These are phyloP conservation scores for Ganaspis sp. DNA, from an alignment of 1,140 invertebrate genomes.

Conservation along the genomic window DNA sequence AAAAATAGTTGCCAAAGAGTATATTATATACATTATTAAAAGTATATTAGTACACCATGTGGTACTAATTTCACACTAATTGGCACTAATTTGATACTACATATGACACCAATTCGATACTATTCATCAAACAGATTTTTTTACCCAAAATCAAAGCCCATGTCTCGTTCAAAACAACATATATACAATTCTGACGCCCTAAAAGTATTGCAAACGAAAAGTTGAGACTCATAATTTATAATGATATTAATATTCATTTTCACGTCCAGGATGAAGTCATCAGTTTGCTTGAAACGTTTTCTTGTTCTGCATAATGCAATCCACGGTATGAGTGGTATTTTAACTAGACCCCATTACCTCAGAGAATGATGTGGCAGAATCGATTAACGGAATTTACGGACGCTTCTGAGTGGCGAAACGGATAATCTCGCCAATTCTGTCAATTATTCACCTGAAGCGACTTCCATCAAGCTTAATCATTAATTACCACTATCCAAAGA, in stretches of 20 bases:
- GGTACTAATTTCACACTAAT: no score
- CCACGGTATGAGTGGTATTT: slow-evolving; percentile 12
- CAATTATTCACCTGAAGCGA: slow-evolving; percentile 16
- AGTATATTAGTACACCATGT: no score
- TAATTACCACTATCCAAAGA: slow-evolving; percentile 1
- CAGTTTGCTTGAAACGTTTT: slow-evolving; percentile 11
- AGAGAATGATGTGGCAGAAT: slow-evolving; percentile 22
- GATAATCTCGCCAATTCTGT: slow-evolving; percentile 20
- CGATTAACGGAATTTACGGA: slow-evolving; percentile 19
- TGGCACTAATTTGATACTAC: no score
- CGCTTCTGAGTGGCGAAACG: slow-evolving; percentile 6
- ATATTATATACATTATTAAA: no score
- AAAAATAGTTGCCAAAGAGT: no score
- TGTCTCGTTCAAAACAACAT: no score
- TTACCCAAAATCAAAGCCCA: no score
- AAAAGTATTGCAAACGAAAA: neutral
- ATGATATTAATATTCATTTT: slow-evolving; percentile 13
- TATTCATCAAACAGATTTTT: no score
- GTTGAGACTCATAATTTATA: neutral
- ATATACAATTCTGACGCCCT: neutral
- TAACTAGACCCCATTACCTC: neutral
- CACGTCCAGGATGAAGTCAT: neutral
- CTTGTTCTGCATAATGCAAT: slow-evolving; percentile 22
- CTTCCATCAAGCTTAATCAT: neutral
- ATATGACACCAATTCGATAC: no score